Evolutionary conservation across 2,113 vertebrate species (phyloP).

Genomic region (Trinectes maculatus): DNA sequence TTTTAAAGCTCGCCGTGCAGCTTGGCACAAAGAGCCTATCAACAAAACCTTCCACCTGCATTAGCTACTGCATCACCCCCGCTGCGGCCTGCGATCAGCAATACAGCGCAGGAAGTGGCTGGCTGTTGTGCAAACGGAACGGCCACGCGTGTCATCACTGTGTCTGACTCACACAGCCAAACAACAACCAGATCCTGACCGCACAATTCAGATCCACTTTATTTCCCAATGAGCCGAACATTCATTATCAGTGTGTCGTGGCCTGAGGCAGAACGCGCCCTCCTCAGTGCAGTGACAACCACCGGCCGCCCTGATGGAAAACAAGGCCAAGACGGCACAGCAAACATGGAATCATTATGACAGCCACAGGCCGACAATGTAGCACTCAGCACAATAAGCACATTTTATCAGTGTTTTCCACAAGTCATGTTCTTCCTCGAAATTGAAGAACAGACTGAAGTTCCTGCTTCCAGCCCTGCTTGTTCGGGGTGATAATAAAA

Average conservation of each 20-base stretch:
- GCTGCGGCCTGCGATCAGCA: conserved; percentile 57
- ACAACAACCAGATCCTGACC: conserved; percentile 63
- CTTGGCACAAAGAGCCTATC: conserved; percentile 65
- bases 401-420: conserved; percentile 73
- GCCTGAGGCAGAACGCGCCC: conserved; percentile 74
- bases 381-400: conserved; percentile 53
- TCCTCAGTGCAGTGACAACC: conserved; percentile 62
- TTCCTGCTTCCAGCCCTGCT: conserved; percentile 24
- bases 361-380: conserved; percentile 44
- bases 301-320: conserved; percentile 63
- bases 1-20: conserved; percentile 62
- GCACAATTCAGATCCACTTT: conserved; percentile 61
- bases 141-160: conserved; percentile 42
- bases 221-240: conserved; percentile 70
- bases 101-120: conserved; percentile 63
- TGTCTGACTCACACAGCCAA: conserved; percentile 70
- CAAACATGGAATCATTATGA: conserved; percentile 63
- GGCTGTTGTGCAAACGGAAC: conserved; percentile 64
- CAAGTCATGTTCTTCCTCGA: conserved; percentile 35
- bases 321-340: conserved; percentile 62
- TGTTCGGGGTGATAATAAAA: conserved; percentile 45
- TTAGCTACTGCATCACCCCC: conserved; percentile 22
- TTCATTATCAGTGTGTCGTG: conserved; percentile 76
- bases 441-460: conserved; percentile 59
- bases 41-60: conserved; percentile 72